Evolutionary conservation across 2,888 invertebrate species (phyloP), one percentile per base, ranked within the genome.

Genomic region (Amorpha juglandis): DNA sequence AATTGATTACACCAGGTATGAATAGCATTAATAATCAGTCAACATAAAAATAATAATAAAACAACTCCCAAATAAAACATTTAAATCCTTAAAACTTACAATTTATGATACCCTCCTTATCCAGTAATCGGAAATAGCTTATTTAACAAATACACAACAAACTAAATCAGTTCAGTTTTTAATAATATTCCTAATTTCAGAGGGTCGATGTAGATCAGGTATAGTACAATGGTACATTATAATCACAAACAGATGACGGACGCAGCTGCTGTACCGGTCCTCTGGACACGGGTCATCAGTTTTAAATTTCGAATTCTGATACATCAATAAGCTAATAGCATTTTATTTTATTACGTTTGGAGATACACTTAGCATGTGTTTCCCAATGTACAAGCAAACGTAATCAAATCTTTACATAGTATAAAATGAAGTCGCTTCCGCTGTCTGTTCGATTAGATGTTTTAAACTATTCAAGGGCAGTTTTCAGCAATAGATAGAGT

Each of bases 191-290:
- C 42, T 42, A 58, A 58, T 58, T 58, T 55, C 19, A 38, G 35
- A 55, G 58, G 58, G 58, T 58, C 19, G 42, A 38, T 19, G 58
- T 58, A 1, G 42, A 58, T 66, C 70, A 76, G 69, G 75, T 76
- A 71, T 69, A 71, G 68, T 71, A 80, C 77, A 80, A 79, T 79
- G 72, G 76, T 71, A 74, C 78, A 82, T 83, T 81, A 82, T 82
- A 77, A 80, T 76, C 78, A 79, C 76, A 79, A 74, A 75, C 73
- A 73, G 74, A 74, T 21, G 53, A 33, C 74, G 73, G 67, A 65
- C 77, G 74, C 89, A 90, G 88, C 90, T 90, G 90, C 89, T 73
- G 83, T 84, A 88, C 89, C 89, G 87, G 89, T 88, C 83, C 67
- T 58, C 68, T 53, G 63, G 69, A 72, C 64, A 71, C 67, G 67